These are phyloP conservation scores for Bombylius major DNA, from an alignment of 2,888 invertebrate genomes.

Conservation along the genomic window DNA sequence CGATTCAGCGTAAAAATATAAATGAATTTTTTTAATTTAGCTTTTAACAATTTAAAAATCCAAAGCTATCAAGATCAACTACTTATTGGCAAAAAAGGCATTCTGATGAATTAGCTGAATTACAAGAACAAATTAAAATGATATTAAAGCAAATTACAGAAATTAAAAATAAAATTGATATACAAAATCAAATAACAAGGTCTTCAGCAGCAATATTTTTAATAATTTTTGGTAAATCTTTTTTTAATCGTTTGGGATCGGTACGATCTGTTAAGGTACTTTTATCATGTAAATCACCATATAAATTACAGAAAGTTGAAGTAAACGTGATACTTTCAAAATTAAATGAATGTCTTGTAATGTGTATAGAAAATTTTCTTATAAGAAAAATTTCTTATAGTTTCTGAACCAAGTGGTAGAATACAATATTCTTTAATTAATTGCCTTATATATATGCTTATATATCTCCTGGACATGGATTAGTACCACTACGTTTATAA, in stretches of 20 bases:
- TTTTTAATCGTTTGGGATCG: constrained; percentile 87
- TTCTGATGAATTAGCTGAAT: constrained; percentile 20
- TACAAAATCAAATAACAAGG: constrained; percentile 70
- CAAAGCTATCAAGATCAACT: constrained; percentile 21
- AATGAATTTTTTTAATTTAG: too few species aligned
- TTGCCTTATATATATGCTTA: too few species aligned
- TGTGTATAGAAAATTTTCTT: too few species aligned
- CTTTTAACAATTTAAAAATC: constrained; percentile 23
- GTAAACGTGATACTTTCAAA: constrained; percentile 69
- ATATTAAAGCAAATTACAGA: constrained; percentile 24
- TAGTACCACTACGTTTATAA: constrained; percentile 51
- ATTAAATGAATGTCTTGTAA: too few species aligned
- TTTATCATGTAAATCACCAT: constrained; percentile 78
- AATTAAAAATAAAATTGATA: constrained; percentile 43
- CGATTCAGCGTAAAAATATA: too few species aligned
- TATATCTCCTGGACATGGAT: constrained; percentile 60
- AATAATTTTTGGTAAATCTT: constrained; percentile 84
- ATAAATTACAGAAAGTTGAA: constrained; percentile 84
- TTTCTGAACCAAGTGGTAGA: constrained; percentile 66
- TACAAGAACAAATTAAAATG: constrained; percentile 18
- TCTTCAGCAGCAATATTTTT: constrained; percentile 80
- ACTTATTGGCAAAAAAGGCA: constrained; percentile 26
- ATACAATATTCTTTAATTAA: constrained; percentile 80
- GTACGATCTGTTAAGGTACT: constrained; percentile 76
- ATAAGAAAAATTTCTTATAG: constrained; percentile 53